Base-by-base conservation (phyloP, 2,113 vertebrate genomes). In the Microcebus tavaratra region DNA sequence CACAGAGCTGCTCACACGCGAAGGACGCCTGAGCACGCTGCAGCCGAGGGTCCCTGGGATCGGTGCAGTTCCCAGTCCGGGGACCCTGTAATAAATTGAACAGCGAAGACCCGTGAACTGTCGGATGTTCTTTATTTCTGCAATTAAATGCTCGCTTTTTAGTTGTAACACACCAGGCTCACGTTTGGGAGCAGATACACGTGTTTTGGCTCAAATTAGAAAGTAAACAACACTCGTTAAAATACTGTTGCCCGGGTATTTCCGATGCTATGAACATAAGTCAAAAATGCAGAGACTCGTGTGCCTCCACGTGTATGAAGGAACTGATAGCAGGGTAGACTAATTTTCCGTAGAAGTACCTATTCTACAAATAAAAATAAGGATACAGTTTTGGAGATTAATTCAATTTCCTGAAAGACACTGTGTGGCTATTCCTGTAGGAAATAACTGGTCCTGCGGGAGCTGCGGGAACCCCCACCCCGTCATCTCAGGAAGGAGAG, bases 21-120 rank as follows among this genome's bases (percentile, higher is more conserved):
- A 7, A 27, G 50, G 15, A 31, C 8, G 12, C 21, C 2, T 8
- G 13, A 3, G 31, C 1, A 0, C 18, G 20, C 8, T 4, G 59
- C 4, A 17, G 15, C 0, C 23, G 6, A 9, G 39, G 8, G 2
- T 21, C 14, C 39, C 68, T 23, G 0, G 0, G 23, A 5, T 0
- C 3, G 25, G 20, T 31, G 48, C 11, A 14, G 63, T 1, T 13
- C 17, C 45, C 5, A 1, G 6, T 45, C 25, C 23, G 6, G 0
- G 0, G 21, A 2, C 5, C 31, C 5, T 0, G 11, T 17, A 12
- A 18, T 55, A 78, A 88, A 59, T 39, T 17, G 6, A 12, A 17
- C 0, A 25, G 27, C 0, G 1, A 45, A 27, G 4, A 27, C 1
- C 9, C 11, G 1, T 0, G 2, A 48, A 17, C 4, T 34, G 29